Evolutionary conservation across 2,888 invertebrate genomes (phyloP), one percentile per base, ranked within the genome.

Genomic region (Cetonia aurata): DNA sequence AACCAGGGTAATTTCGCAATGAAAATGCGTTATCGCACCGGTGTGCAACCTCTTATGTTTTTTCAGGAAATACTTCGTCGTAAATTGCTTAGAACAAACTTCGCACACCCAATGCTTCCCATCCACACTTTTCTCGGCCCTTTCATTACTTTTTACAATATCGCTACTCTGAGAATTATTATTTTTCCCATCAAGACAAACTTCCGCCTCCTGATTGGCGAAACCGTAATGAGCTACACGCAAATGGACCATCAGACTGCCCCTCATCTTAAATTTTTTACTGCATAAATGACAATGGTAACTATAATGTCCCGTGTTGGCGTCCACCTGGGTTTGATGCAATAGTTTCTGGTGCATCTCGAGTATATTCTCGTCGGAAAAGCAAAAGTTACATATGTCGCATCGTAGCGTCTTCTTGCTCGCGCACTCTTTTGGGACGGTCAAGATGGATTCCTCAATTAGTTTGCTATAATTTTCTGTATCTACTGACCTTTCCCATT

Each of bases 21-120:
- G 4, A 25, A 25, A 25, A 1, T 25, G 25, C 25, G 33, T 53
- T 13, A 19, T 60, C 46, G 55, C 37, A 92, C 93, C 93, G 84
- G 93, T 93, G 83, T 95, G 95, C 72, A 95, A 87, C 75, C 95
- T 88, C 84, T 94, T 94, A 82, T 95, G 95, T 84, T 95, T 95
- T 85, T 94, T 95, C 75, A 95, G 85, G 81, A 95, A 95, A 86
- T 95, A 95, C 84, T 95, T 95, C 1, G 95, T 95, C 0, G 95
- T 95, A 81, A 95, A 95, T 83, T 90, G 88, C 86, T 95, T 95
- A 69, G 88, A 88, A 83, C 95, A 95, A 53, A 93, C 90, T 79
- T 94, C 93, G 80, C 95, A 95, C 80, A 92, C 92, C 94, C 94
- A 95, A 80, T 93, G 92, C 83, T 95, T 95, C 15, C 62, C 62